Evolutionary conservation across 2,888 invertebrate genomes (phyloP).

Genomic region (Thyatira batis): DNA sequence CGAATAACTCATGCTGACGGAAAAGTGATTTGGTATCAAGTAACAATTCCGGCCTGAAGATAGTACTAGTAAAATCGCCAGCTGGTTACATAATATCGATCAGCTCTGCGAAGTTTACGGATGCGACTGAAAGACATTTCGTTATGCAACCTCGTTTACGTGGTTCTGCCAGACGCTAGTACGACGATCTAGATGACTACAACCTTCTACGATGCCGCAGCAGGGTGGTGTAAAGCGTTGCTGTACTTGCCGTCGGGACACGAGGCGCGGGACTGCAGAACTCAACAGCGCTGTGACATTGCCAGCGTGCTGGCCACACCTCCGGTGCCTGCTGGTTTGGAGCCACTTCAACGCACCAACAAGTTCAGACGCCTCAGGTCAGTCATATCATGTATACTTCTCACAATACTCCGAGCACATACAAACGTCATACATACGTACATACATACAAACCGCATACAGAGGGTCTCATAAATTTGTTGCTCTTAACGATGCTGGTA

Average conservation of each 20-base stretch:
- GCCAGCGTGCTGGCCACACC: no score
- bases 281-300: no score
- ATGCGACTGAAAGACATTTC: conserved; percentile 13
- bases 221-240: no score
- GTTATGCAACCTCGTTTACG: conserved; percentile 28
- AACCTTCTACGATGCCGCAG: not conserved
- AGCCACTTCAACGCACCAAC: not conserved
- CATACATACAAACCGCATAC: no score
- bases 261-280: no score
- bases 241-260: no score
- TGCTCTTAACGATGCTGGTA: not conserved
- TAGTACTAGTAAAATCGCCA: conserved; percentile 16
- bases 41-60: conserved; percentile 25
- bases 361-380: no score
- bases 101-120: conserved; percentile 33
- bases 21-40: conserved; percentile 19
- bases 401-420: not conserved
- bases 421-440: not conserved
- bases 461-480: not conserved
- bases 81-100: conserved; percentile 36
- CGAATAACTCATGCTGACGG: conserved; percentile 10
- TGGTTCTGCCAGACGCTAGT: conserved; percentile 33
- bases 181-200: conserved; percentile 20
- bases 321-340: no score
- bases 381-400: no score